Evolutionary conservation across 2,797 vertebrate genomes (phyloP).

Genomic region (Pseudochirops corinnae): DNA sequence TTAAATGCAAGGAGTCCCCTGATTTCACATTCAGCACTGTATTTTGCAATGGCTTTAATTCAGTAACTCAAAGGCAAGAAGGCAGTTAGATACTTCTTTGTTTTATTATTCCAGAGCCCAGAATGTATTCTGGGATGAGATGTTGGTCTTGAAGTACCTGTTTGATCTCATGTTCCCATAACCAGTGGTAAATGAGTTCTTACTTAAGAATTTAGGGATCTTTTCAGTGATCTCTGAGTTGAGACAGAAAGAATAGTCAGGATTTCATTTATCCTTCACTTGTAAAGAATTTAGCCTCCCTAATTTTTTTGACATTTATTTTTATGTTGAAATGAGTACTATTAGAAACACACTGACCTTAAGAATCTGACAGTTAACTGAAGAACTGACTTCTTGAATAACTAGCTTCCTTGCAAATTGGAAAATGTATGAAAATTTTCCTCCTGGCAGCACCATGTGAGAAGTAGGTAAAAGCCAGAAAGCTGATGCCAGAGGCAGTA

Average conservation of each 20-base stretch:
- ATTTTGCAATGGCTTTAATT: too few species aligned
- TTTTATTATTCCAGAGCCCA: too few species aligned
- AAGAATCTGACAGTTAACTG: background rate
- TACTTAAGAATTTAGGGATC: background rate
- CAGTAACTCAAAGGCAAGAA: too few species aligned
- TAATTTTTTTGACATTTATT: background rate
- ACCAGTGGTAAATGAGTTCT: background rate
- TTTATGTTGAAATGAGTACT: background rate
- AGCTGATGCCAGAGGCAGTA: background rate
- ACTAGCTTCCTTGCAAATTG: background rate
- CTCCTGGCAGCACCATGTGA: background rate
- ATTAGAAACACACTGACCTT: background rate
- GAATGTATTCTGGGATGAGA: too few species aligned
- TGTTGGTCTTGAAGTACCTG: too few species aligned
- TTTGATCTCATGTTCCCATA: background rate
- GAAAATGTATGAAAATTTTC: background rate
- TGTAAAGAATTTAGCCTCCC: background rate
- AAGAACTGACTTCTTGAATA: background rate
- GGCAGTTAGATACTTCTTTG: too few species aligned
- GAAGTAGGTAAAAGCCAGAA: constrained; percentile 41
- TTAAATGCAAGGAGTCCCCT: too few species aligned
- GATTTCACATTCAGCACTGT: too few species aligned
- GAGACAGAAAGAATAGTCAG: background rate
- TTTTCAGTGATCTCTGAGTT: background rate
- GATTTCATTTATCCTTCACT: background rate